Percentiles rank a stretch among this genome's conserved stretches.
These are phyloP conservation scores for Nyctalus aviator DNA, from an alignment of 2,797 vertebrate species.

Conservation along the genomic window DNA sequence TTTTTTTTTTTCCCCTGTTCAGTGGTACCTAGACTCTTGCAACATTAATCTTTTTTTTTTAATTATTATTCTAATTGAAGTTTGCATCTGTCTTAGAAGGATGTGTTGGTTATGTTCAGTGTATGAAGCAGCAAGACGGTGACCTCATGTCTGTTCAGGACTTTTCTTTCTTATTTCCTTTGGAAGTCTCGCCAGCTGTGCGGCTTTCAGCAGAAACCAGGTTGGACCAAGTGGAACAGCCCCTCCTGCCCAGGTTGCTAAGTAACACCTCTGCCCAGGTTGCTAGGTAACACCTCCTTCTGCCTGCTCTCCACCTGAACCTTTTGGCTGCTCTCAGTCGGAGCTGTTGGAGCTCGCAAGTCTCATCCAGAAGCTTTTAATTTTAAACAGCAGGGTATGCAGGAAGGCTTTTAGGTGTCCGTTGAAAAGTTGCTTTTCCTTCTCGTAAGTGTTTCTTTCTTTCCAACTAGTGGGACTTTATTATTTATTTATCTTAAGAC, in stretches of 20 bases:
- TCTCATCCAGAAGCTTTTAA: slow-evolving; percentile 78
- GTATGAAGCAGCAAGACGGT: slow-evolving; percentile 77
- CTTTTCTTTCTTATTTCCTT: slow-evolving; percentile 71
- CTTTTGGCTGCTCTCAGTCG: slow-evolving; percentile 51
- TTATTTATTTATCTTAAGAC: slow-evolving; percentile 79
- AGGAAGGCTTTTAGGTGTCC: slow-evolving; percentile 78
- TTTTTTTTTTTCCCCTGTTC: neutral
- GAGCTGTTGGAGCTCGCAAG: slow-evolving; percentile 73
- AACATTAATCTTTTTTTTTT: neutral
- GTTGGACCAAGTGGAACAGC: slow-evolving; percentile 81
- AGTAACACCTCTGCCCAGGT: slow-evolving; percentile 76
- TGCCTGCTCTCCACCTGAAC: slow-evolving; percentile 62
- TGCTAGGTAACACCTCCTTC: slow-evolving; percentile 84
- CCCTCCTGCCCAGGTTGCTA: slow-evolving; percentile 66
- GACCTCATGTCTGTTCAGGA: slow-evolving; percentile 72
- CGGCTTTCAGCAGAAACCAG: slow-evolving; percentile 73
- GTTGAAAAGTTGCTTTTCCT: slow-evolving; percentile 75
- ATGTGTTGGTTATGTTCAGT: slow-evolving; percentile 67
- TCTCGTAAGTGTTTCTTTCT: slow-evolving; percentile 44
- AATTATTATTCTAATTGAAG: neutral
- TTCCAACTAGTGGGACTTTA: slow-evolving; percentile 49
- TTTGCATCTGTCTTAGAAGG: slow-evolving; percentile 54
- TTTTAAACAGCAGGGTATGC: slow-evolving; percentile 85
- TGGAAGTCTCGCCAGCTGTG: slow-evolving; percentile 61
- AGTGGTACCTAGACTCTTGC: neutral